Conservation (phyloP, 2,797 vertebrate species). For the Steatocranus sp. region DNA sequence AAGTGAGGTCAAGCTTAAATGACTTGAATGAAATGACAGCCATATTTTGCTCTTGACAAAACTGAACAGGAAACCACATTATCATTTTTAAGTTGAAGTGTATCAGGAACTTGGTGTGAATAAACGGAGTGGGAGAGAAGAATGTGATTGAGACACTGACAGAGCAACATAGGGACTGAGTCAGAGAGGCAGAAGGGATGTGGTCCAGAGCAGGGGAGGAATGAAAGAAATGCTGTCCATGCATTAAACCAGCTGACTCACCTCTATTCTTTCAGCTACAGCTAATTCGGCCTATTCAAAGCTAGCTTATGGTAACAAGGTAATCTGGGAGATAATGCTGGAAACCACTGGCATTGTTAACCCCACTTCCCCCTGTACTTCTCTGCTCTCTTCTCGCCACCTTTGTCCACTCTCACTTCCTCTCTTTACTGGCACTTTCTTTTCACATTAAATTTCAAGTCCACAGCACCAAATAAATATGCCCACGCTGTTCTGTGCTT, state of each 20-base stretch:
- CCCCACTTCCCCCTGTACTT: neutral
- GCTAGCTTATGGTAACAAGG: constrained; percentile 64
- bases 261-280: constrained; percentile 66
- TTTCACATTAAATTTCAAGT: neutral
- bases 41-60: neutral
- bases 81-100: neutral
- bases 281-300: constrained; percentile 73
- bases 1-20: neutral
- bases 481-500: neutral
- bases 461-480: neutral
- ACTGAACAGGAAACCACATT: neutral
- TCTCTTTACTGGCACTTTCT: neutral
- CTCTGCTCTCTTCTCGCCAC: neutral
- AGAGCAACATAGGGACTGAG: neutral
- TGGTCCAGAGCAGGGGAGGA: constrained; percentile 12
- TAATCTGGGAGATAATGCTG: constrained; percentile 47
- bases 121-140: neutral
- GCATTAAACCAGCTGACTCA: constrained; percentile 76
- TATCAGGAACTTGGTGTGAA: neutral
- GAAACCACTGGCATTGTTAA: constrained; percentile 44
- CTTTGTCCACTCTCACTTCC: neutral
- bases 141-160: neutral
- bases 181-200: neutral
- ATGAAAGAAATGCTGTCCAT: constrained; percentile 62
- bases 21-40: neutral